Conservation (phyloP, 1,140 invertebrate species). For the Aphelinus certus region DNA sequence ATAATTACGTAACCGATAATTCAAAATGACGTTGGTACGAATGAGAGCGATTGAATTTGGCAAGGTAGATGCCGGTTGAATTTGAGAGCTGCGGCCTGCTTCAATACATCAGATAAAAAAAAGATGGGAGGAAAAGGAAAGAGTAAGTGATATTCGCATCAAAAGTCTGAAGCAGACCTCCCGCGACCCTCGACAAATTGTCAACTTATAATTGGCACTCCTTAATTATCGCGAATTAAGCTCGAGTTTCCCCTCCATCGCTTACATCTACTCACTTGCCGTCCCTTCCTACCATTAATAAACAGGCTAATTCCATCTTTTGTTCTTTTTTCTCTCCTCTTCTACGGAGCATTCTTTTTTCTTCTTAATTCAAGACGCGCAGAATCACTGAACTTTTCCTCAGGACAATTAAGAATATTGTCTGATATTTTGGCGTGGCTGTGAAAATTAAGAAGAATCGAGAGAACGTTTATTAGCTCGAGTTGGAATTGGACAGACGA, state of each 20-base stretch:
- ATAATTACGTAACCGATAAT: no score
- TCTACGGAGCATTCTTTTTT: neutral
- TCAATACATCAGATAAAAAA: no score
- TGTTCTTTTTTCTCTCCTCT: slow-evolving; percentile 3
- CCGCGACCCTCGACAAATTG: slow-evolving; percentile 42
- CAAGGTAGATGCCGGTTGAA: no score
- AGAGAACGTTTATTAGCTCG: neutral
- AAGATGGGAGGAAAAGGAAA: no score
- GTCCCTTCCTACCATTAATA: slow-evolving; percentile 36
- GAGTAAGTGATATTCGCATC: no score
- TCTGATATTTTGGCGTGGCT: slow-evolving; percentile 41
- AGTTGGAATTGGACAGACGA: no score
- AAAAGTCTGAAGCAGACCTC: no score
- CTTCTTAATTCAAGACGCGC: slow-evolving; percentile 1
- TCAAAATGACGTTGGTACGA: no score
- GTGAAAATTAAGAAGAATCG: neutral
- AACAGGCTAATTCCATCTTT: slow-evolving; percentile 34
- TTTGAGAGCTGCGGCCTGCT: no score
- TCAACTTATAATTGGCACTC: slow-evolving; percentile 54
- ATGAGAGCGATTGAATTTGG: no score
- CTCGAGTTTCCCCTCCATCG: slow-evolving; percentile 21
- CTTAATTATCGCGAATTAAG: slow-evolving; percentile 51
- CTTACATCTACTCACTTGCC: slow-evolving; percentile 14
- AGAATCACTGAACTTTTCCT: slow-evolving; percentile 37
- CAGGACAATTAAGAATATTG: slow-evolving; percentile 46